Percentiles rank a stretch among this genome's conserved stretches.
Evolutionary conservation across 2,797 vertebrate genomes (phyloP).

Genomic region (Erethizon dorsatum): DNA sequence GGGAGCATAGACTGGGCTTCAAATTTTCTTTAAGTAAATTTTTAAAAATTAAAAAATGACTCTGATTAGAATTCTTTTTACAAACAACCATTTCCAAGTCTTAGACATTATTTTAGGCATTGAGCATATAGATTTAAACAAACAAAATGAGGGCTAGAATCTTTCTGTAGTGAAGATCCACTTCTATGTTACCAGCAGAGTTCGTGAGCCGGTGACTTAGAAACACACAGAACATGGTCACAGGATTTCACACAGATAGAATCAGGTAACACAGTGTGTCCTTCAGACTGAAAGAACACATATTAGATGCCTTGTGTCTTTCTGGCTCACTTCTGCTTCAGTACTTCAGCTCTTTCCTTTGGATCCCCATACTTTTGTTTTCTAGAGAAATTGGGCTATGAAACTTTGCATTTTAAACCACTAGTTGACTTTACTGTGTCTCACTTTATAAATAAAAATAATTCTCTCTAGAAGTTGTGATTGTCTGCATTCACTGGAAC

Average conservation of each 20-base stretch:
- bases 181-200: neutral
- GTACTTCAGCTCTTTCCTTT: neutral
- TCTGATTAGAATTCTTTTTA: neutral
- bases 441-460: neutral
- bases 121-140: neutral
- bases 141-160: neutral
- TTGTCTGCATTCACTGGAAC: neutral
- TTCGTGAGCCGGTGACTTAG: neutral
- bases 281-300: neutral
- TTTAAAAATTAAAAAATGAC: neutral
- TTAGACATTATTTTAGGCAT: slow-evolving; percentile 38
- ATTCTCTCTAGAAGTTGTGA: neutral
- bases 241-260: neutral
- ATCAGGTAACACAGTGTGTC: neutral
- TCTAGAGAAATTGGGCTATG: neutral
- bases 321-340: neutral
- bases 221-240: neutral
- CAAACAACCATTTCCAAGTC: slow-evolving; percentile 6
- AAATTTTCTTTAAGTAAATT: neutral
- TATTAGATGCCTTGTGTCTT: neutral
- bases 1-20: neutral
- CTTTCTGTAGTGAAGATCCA: neutral
- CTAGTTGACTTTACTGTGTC: neutral
- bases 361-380: neutral
- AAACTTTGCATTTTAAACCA: slow-evolving; percentile 26